Evolutionary conservation across 2,797 vertebrate genomes (phyloP), one percentile per base, ranked within the genome.

Genomic region (Jordanella pulchra): DNA sequence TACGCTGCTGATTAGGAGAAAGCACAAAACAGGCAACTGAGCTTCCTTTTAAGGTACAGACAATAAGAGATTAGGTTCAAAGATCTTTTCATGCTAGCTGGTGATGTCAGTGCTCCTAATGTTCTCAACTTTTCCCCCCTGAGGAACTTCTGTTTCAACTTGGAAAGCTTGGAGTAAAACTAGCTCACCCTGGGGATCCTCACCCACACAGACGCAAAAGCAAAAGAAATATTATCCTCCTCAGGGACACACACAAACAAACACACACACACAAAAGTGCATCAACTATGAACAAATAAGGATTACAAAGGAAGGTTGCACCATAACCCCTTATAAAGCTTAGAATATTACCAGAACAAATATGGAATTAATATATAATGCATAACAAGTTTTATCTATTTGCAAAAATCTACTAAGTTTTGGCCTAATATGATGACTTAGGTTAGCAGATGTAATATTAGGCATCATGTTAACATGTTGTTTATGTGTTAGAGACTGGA

Each of bases 81-180:
- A 86, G 79, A 79, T 81, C 79, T 76, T 86, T 75, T 79, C 56
- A 70, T 67, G 77, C 28, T n/a, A 58, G 60, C 69, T 48, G 70
- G 74, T 42, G 84, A 75, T 69, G 81, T 86, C 88, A 86, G 60
- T 7, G 67, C 67, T 71, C 68, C 67, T 78, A 83, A 83, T 79
- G 80, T 70, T 86, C 87, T 87, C 89, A 71, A 65, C 81, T 76
- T 86, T 73, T 45, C 39, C 74, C 87, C 87, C 84, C 69, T 0
- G 78, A 84, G 87, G 85, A 91, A 78, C 80, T 91, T 67, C 65
- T 69, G 18, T 91, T 91, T 90, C 87, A 89, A 84, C 79, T 85
- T 89, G 83, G 88, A 86, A 77, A 80, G 80, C 84, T 81, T 63
- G 15, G 69, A 83, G 88, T 87, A 90, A 91, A 89, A 87, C 80